Evolutionary conservation across 2,888 invertebrate genomes (phyloP).

Genomic region (Cataglyphis albicans): DNA sequence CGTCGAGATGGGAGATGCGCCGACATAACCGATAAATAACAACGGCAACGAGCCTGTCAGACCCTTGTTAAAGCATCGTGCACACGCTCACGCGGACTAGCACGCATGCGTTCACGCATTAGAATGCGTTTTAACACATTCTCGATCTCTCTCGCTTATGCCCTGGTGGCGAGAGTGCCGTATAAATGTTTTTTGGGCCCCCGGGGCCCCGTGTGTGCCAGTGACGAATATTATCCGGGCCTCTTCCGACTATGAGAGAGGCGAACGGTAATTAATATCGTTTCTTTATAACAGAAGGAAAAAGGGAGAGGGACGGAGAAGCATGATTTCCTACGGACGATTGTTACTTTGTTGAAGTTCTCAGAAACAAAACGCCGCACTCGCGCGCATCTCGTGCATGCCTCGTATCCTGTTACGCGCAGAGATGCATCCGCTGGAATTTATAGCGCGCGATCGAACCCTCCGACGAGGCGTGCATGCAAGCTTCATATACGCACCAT

Average conservation of each 20-base stretch:
- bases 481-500: conserved; percentile 27
- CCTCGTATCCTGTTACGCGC: conserved; percentile 43
- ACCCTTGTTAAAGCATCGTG: conserved; percentile 84
- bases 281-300: background rate
- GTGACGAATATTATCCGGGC: conserved; percentile 69
- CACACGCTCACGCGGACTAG: conserved; percentile 76
- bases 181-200: conserved; percentile 62
- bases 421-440: conserved; percentile 22
- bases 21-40: conserved; percentile 86
- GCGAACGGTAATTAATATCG: conserved; percentile 69
- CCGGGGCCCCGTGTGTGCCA: conserved; percentile 51
- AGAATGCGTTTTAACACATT: conserved; percentile 75
- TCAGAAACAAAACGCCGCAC: conserved; percentile 31
- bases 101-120: conserved; percentile 77
- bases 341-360: conserved; percentile 51
- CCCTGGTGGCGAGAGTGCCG: conserved; percentile 43
- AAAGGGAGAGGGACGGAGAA: background rate
- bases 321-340: conserved; percentile 4
- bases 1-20: conserved; percentile 84
- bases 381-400: conserved; percentile 12
- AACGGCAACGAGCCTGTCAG: conserved; percentile 86
- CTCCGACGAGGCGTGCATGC: conserved; percentile 15
- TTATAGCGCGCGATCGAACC: conserved; percentile 23
- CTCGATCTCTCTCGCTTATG: conserved; percentile 50
- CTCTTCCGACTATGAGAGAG: conserved; percentile 52